A percentile compares a stretch with the other conserved stretches of the same genome.
phyloP scores from a whole-genome alignment of 2,113 vertebrate genomes.

The Sialia sialis region DNA sequence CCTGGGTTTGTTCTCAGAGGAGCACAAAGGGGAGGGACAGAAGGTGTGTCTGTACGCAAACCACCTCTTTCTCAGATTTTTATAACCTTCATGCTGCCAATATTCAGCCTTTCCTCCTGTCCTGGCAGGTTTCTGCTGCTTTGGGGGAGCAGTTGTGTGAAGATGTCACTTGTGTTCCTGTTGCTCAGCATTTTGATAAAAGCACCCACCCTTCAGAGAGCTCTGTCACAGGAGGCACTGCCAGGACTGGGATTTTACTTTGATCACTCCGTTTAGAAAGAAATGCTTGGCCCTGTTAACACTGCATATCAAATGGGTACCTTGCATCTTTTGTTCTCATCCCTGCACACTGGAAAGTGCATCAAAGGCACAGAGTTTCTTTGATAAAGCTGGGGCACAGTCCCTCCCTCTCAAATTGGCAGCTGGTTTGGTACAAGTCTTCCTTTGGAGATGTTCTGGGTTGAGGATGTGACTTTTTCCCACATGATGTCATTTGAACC shows the following conservation, averaged over 20 bases:
- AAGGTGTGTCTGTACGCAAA: background rate
- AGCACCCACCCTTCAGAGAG: background rate
- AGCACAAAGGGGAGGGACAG: background rate
- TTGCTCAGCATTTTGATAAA: background rate
- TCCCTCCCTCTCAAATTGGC: background rate
- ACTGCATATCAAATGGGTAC: background rate
- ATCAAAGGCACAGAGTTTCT: background rate
- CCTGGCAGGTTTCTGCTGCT: background rate
- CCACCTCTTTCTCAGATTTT: background rate
- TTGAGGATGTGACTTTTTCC: background rate
- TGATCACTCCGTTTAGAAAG: slow-evolving; percentile 2
- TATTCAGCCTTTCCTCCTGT: background rate
- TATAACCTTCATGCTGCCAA: background rate
- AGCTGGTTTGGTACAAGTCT: background rate
- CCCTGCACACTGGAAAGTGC: background rate
- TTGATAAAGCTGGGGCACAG: background rate
- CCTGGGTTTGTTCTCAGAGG: background rate
- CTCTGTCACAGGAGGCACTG: background rate
- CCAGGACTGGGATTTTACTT: background rate
- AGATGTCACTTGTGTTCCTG: background rate
- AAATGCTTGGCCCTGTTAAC: background rate
- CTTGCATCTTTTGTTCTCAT: background rate
- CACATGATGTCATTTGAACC: background rate
- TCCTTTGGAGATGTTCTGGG: background rate
- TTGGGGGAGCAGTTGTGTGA: background rate